Evolutionary conservation across 2,797 vertebrate genomes (phyloP).

Genomic region (Synanceia verrucosa): DNA sequence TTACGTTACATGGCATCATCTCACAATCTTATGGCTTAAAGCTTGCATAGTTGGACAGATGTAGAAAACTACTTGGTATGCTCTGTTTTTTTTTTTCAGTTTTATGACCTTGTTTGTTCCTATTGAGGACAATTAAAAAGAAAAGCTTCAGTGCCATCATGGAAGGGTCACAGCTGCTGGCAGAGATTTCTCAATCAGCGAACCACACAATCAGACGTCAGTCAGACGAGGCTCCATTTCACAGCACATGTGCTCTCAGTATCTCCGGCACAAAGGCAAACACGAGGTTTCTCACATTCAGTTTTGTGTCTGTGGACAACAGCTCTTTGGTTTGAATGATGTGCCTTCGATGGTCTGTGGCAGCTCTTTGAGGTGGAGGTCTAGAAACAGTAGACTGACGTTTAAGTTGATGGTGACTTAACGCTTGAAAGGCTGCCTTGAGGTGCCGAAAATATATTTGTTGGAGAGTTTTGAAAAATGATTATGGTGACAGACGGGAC

Average conservation of each 20-base stretch:
- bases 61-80: background rate
- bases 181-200: background rate
- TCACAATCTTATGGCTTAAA: background rate
- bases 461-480: slow-evolving; percentile 9
- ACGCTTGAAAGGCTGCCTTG: background rate
- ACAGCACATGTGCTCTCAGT: slow-evolving; percentile 24
- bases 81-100: background rate
- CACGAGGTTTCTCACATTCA: slow-evolving; percentile 14
- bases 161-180: background rate
- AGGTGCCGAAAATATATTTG: background rate
- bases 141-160: background rate
- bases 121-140: slow-evolving; percentile 5
- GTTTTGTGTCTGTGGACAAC: slow-evolving; percentile 26
- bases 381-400: slow-evolving; percentile 10
- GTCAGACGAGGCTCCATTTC: slow-evolving; percentile 20
- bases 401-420: background rate
- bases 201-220: slow-evolving; percentile 10
- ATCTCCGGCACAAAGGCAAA: slow-evolving; percentile 31
- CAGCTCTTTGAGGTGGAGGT: slow-evolving; percentile 4
- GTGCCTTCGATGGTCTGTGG: background rate
- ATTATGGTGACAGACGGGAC: background rate
- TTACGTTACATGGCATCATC: background rate
- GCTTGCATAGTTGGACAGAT: background rate
- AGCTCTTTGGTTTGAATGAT: slow-evolving; percentile 31
- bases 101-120: background rate